Base-by-base conservation (phyloP, 2,888 invertebrate species). In the Hecatera dysodea region DNA sequence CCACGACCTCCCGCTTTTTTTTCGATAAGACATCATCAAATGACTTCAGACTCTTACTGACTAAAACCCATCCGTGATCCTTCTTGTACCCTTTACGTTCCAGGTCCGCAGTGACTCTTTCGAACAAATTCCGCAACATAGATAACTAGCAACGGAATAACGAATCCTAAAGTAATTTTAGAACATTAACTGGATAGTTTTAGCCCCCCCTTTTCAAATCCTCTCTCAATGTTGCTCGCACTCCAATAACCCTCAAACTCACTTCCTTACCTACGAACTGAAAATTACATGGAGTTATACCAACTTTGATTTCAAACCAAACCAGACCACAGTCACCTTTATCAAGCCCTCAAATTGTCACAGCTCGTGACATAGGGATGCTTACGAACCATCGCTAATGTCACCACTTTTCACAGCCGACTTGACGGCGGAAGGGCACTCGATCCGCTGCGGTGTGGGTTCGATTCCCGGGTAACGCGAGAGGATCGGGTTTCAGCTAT, bases 381-480 rank as follows among this genome's bases (percentile, higher is more conserved):
- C 62, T 70, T 80, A 75, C 67, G 61, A 57, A 48, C 36, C 64
- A 70, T 24, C 55, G 57, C n/a, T 72, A 53, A 50, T 59, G 56
- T 80, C 76, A 69, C 65, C 74, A 69, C 69, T 67, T 69, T 72
- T 79, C 75, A 81, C 72, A 72, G 74, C 52, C 64, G 76, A 79
- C 82, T 81, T 75, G 63, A 77, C 60, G 70, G 71, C 75, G 84
- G 80, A 82, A 84, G 56, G 60, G 75, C 75, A 74, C 78, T 76
- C 75, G 75, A 80, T 76, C 74, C 77, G 74, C 72, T 86, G 86
- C 81, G 86, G 89, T 87, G 75, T 80, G 85, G 88, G 86, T 87
- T 89, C 83, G 84, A 77, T 85, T 89, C 89, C 86, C 81, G 83
- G 64, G 83, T 78, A 85, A 89, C 53, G 64, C 65, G 82, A 90